A percentile compares a stretch with the other conserved stretches of the same genome.
Evolutionary conservation across 2,797 vertebrate genomes (phyloP).

Genomic region (Prionace glauca): DNA sequence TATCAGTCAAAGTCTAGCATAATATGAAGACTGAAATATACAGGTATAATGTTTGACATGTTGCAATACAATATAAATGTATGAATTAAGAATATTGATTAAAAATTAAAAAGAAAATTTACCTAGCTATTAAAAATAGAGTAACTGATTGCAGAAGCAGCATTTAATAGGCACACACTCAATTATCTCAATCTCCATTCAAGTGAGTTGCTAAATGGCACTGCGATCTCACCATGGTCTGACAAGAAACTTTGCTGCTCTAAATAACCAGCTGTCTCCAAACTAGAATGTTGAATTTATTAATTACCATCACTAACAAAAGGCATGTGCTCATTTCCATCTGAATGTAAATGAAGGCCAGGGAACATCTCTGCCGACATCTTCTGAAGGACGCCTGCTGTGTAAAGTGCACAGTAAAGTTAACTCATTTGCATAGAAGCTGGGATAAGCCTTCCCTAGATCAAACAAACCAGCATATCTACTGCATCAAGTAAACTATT

Average conservation of each 20-base stretch:
- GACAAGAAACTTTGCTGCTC: constrained; percentile 19
- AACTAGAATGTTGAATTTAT: constrained; percentile 12
- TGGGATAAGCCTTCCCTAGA: neutral
- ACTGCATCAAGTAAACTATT: neutral
- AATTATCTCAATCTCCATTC: neutral
- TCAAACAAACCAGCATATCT: neutral
- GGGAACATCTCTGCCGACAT: neutral
- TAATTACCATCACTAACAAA: constrained; percentile 22
- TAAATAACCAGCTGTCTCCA: constrained; percentile 9
- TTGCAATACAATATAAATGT: neutral
- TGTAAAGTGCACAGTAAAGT: constrained; percentile 12
- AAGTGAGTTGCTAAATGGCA: neutral
- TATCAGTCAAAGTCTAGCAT: neutral
- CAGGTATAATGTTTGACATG: neutral
- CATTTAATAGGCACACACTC: neutral
- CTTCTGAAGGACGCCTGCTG: neutral
- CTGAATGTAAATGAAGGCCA: neutral
- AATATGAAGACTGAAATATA: neutral
- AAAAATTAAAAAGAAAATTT: neutral
- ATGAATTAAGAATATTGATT: neutral
- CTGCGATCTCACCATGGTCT: neutral
- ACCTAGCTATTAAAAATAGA: neutral
- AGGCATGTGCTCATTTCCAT: constrained; percentile 28
- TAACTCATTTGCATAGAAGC: constrained; percentile 6
- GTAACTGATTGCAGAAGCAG: neutral